A percentile compares a stretch with the other conserved stretches of the same genome.
These are phyloP conservation scores for Pseudomyrmex concolor DNA, from an alignment of 1,140 invertebrate genomes.

Conservation along the genomic window DNA sequence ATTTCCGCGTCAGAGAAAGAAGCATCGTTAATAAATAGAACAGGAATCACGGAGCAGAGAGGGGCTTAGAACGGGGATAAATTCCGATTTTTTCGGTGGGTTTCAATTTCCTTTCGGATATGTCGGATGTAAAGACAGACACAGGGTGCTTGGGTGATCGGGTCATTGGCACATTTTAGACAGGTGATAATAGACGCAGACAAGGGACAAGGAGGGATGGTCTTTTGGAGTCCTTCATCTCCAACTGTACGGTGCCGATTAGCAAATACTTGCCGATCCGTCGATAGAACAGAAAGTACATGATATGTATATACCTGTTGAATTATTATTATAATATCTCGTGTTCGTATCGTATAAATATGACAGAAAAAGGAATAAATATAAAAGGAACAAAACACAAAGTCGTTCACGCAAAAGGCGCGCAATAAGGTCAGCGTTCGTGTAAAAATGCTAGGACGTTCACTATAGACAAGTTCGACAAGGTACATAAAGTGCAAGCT, in stretches of 20 bases:
- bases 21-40: conserved; percentile 46
- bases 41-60: conserved; percentile 22
- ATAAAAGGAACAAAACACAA: conserved; percentile 67
- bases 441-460: conserved; percentile 71
- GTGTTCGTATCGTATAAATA: conserved; percentile 64
- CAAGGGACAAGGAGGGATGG: conserved; percentile 85
- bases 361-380: conserved; percentile 67
- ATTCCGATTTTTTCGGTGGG: conserved; percentile 68
- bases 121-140: conserved; percentile 76
- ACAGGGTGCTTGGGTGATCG: conserved; percentile 74
- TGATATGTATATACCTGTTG: conserved; percentile 43
- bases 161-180: conserved; percentile 78
- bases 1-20: conserved; percentile 50
- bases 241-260: conserved; percentile 69
- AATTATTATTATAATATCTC: conserved; percentile 30
- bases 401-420: conserved; percentile 71
- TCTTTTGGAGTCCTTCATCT: conserved; percentile 73
- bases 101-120: conserved; percentile 66
- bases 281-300: conserved; percentile 70
- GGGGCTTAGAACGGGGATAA: conserved; percentile 5
- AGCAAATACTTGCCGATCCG: conserved; percentile 67
- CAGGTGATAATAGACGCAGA: conserved; percentile 86
- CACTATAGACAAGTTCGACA: conserved; percentile 80
- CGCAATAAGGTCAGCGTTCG: conserved; percentile 72
- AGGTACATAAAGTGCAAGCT: conserved; percentile 82